Evolutionary conservation across 2,113 vertebrate species (phyloP), one percentile per base, ranked within the genome.

Genomic region (Galemys pyrenaicus): DNA sequence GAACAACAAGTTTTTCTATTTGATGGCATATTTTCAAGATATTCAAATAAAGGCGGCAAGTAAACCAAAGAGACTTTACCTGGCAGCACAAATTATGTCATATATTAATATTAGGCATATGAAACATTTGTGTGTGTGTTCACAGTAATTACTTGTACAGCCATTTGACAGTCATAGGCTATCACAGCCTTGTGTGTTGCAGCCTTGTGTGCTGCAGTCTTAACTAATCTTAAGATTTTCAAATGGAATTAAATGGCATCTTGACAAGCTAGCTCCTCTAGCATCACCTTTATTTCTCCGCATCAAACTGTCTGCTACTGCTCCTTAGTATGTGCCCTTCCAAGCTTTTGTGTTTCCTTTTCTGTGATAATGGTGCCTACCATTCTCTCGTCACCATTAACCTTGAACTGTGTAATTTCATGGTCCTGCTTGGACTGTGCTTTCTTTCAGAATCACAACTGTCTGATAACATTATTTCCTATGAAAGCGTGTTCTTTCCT

Each of bases 1-100:
- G 51, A 94, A 16, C 35, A 70, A 56, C 32, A 10, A 71, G 6
- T 77, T 96, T 89, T 84, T 65, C 16, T 89, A 39, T 73, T 62
- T 91, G 64, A 35, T 81, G 68, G 22, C 44, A 9, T 68, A 51
- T 88, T 94, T 87, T 75, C n/a, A 92, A 83, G 74, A 32, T 90
- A 82, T 4, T 85, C 60, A 80, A 73, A n/a, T 7, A 56, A 54
- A 90, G 58, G 67, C 70, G 65, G 1, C 17, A 74, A 54, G 28
- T 56, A 94, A 56, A 93, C 37, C 54, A 41, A 49, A 60, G 39
- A 28, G 56, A 93, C 5, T 62, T 84, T 89, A 51, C 32, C 19
- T 5, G 13, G 70, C 30, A 84, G 49, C 8, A 46, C 32, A 35
- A 24, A 28, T n/a, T 74, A 12, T 70, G 32, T 80, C 58, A 17